Conservation (phyloP, 2,888 invertebrate species). For the Lasioglossum zephyrum region DNA sequence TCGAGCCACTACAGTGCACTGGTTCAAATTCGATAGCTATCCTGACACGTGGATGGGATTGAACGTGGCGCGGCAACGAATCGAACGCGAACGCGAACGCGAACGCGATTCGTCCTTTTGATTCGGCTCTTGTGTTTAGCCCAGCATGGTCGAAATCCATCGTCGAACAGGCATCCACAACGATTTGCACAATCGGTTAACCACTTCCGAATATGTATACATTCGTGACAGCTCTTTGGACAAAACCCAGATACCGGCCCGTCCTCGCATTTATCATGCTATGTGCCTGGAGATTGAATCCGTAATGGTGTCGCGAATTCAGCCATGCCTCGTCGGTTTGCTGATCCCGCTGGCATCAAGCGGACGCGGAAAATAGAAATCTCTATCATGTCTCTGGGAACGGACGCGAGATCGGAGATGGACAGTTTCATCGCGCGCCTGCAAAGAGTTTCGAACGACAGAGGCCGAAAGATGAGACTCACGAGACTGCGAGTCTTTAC, state of each 20-base stretch:
- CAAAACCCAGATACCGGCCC: conserved; percentile 27
- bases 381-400: not conserved
- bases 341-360: not conserved
- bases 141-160: conserved; percentile 30
- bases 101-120: conserved; percentile 37
- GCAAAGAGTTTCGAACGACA: conserved; percentile 1
- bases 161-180: conserved; percentile 33
- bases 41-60: not conserved
- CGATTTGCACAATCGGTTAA: conserved; percentile 48
- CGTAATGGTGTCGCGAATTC: conserved; percentile 42
- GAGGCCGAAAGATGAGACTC: not conserved
- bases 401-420: not conserved
- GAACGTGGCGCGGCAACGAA: not conserved
- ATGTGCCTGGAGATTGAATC: conserved; percentile 38
- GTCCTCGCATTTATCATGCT: conserved; percentile 38
- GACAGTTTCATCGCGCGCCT: not conserved
- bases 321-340: conserved; percentile 16
- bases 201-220: conserved; percentile 50
- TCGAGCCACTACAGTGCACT: not conserved
- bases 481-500: not conserved
- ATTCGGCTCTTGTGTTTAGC: conserved; percentile 41
- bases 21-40: not conserved
- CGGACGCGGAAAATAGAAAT: conserved; percentile 14
- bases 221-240: conserved; percentile 43
- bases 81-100: conserved; percentile 9